Percentiles rank a stretch among this genome's conserved stretches.
These are phyloP conservation scores for Ephydatia muelleri DNA, from an alignment of 37 sponge, comb jelly and placozoan genomes.

Conservation along the genomic window DNA sequence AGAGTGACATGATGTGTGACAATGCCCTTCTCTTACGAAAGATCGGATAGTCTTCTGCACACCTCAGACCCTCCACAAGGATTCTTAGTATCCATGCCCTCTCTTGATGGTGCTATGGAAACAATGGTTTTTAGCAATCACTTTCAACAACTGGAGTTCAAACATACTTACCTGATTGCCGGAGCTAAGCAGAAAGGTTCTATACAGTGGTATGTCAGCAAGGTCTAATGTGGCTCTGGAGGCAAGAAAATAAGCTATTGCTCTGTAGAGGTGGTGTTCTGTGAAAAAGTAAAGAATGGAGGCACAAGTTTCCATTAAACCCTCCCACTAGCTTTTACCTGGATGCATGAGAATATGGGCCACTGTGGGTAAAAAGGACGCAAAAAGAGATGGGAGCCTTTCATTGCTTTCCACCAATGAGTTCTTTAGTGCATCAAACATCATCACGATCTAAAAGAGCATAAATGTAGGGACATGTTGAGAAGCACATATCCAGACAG, in stretches of 20 bases:
- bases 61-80: conserved; percentile 55
- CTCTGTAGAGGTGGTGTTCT: conserved; percentile 56
- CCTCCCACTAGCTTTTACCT: conserved; percentile 1
- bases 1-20: conserved; percentile 44
- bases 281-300: background rate
- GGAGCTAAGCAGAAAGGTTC: conserved; percentile 63
- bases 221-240: conserved; percentile 59
- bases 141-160: background rate
- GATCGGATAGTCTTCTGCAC: conserved; percentile 58
- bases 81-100: conserved; percentile 67
- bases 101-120: conserved; percentile 32
- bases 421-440: conserved; percentile 50
- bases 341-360: conserved; percentile 45
- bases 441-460: conserved; percentile 27
- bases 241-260: conserved; percentile 42
- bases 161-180: conserved; percentile 46
- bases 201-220: conserved; percentile 48
- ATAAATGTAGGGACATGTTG: background rate
- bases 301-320: background rate
- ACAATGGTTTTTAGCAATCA: background rate
- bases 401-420: conserved; percentile 12
- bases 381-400: conserved; percentile 18
- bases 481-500: background rate
- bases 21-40: conserved; percentile 51
- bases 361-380: conserved; percentile 13